These are phyloP conservation scores for Australoheros scitulus DNA, from an alignment of 2,113 vertebrate species.

Conservation along the genomic window DNA sequence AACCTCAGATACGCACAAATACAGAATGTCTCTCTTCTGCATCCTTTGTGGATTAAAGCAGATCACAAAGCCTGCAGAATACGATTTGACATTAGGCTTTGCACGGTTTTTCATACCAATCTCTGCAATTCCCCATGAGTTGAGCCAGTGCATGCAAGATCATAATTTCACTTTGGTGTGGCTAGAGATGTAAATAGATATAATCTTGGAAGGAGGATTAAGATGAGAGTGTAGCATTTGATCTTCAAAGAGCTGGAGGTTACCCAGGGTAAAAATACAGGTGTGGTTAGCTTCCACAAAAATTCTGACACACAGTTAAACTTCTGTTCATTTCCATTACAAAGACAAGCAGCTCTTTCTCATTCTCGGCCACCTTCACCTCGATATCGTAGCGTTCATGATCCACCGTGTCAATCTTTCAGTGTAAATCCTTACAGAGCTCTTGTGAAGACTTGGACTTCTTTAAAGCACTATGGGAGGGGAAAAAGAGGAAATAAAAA, in stretches of 20 bases:
- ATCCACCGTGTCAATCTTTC: conserved; percentile 73
- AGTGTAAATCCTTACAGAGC: conserved; percentile 75
- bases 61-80: conserved; percentile 51
- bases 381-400: conserved; percentile 75
- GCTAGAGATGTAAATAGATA: conserved; percentile 60
- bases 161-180: conserved; percentile 60
- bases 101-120: conserved; percentile 46
- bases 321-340: conserved; percentile 72
- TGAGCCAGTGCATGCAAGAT: conserved; percentile 34
- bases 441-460: conserved; percentile 54
- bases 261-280: conserved; percentile 49
- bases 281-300: conserved; percentile 30
- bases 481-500: conserved; percentile 17
- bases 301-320: conserved; percentile 55
- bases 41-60: conserved; percentile 57
- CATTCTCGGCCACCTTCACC: conserved; percentile 76
- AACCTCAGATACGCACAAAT: conserved; percentile 2
- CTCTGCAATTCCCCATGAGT: conserved; percentile 34
- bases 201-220: conserved; percentile 61
- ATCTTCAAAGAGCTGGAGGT: conserved; percentile 67
- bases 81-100: conserved; percentile 27
- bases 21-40: conserved; percentile 2
- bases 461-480: conserved; percentile 37
- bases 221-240: conserved; percentile 43
- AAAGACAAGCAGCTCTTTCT: conserved; percentile 70